phyloP scores from a whole-genome alignment of 2,113 vertebrate species.

The Hemiscyllium ocellatum region DNA sequence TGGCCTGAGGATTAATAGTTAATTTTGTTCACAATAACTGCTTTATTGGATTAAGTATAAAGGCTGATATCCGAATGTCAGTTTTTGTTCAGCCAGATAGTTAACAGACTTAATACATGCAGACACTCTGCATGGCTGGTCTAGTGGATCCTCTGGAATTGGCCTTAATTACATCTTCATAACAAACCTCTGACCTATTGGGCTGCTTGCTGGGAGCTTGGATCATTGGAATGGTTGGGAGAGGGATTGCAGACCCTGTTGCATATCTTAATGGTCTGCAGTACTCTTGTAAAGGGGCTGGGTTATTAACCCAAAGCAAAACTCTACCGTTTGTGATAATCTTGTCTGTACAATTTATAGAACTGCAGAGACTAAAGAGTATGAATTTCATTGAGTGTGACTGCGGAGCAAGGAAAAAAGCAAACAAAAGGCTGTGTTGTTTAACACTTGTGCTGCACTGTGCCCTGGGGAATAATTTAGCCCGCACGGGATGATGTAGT shows the following conservation, averaged over 20 bases:
- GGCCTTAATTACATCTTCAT: not conserved
- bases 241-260: not conserved
- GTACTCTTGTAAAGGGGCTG: not conserved
- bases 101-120: not conserved
- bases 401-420: not conserved
- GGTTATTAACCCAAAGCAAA: not conserved
- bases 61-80: not conserved
- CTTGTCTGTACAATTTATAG: not conserved
- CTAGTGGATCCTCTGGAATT: not conserved
- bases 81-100: not conserved
- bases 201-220: not conserved
- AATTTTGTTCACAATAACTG: not conserved
- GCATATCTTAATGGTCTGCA: not conserved
- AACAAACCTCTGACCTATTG: not conserved
- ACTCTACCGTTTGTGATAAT: not conserved
- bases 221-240: not conserved
- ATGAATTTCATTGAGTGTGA: not conserved
- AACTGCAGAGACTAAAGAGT: not conserved
- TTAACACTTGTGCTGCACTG: not conserved
- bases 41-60: conserved; percentile 1
- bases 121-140: not conserved
- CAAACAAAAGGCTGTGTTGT: not conserved
- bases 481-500: not conserved
- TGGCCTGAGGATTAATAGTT: conserved; percentile 14
- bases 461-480: not conserved